Evolutionary conservation across 2,888 invertebrate genomes (phyloP), one percentile per base, ranked within the genome.

Genomic region (Andrena trimmerana): DNA sequence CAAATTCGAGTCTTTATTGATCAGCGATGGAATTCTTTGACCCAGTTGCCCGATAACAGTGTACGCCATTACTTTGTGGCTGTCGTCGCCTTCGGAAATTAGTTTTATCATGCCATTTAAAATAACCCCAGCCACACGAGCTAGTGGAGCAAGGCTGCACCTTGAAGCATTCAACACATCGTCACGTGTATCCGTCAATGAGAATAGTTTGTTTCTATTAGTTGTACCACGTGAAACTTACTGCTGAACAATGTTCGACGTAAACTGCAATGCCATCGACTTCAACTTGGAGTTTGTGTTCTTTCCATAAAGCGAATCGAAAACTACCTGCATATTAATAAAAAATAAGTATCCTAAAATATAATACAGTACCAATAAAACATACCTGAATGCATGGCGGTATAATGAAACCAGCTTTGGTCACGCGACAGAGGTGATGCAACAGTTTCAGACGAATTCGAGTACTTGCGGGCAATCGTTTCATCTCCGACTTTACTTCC

Each of bases 241-340:
- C 98, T 97, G 96, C 92, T 96, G 96, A 63, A 98, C 96, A 65
- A 98, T 96, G 90, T 97, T 97, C 77, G 97, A 95, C 13, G 97
- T 96, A 94, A 97, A 98, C 93, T 97, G 97, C 16, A 99, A 94
- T 0, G 98, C 97, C 94, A 97, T 95, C 6, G 96, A 96, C 89
- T 98, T 97, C 78, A 99, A 95, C 88, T 98, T 97, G 0, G 96
- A 95, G 94, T 98, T 98, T 0, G 98, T 97, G 89, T 97, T 97
- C 3, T 95, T 95, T 36, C 98, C 98, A 93, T 97, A 98, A 13
- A 99, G 94, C 2, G 98, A 97, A 89, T 98, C 98, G 94, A 98
- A 98, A 71, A 98, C 96, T 54, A 98, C 96, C 97, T 96, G 94
- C 59, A 92, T 74, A 36, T 91, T 80, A 74, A 86, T 75, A 71